A percentile compares a stretch with the other conserved stretches of the same genome.
Conservation (phyloP, 2,797 vertebrate species). For the Enteromius thamalakanensis region DNA sequence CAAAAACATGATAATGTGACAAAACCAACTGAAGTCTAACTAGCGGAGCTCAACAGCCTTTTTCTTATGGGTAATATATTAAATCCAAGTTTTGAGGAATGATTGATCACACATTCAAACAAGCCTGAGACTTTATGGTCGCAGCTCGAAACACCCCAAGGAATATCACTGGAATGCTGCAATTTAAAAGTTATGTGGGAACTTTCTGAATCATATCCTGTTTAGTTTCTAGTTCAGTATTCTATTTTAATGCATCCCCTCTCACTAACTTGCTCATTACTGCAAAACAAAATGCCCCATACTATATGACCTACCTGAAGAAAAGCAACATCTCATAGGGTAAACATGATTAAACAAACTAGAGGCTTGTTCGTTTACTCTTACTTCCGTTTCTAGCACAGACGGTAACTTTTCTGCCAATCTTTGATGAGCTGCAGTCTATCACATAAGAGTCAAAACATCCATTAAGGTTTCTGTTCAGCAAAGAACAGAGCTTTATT, state of each 20-base stretch:
- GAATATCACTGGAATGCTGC: conserved; percentile 26
- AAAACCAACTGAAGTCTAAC: conserved; percentile 9
- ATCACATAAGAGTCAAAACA: neutral
- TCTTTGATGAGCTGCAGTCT: neutral
- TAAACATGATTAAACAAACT: conserved; percentile 32
- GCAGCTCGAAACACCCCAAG: neutral
- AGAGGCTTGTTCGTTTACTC: neutral
- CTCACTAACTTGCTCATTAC: neutral
- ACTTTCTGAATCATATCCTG: conserved; percentile 30
- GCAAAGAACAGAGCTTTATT: neutral
- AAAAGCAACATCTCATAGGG: conserved; percentile 32
- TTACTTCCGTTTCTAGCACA: neutral
- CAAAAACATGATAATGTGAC: conserved; percentile 3
- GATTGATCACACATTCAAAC: conserved; percentile 3
- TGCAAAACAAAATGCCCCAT: neutral
- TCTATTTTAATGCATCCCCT: neutral
- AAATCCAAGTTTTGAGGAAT: conserved; percentile 20
- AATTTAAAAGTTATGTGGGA: conserved; percentile 30
- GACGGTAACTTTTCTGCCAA: neutral
- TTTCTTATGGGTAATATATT: neutral
- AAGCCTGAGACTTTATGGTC: neutral
- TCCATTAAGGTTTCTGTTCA: neutral
- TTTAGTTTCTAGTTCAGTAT: conserved; percentile 7
- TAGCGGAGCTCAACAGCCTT: neutral
- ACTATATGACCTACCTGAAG: neutral